Base-by-base conservation (phyloP, 2,888 invertebrate genomes). In the Apoda limacodes region DNA sequence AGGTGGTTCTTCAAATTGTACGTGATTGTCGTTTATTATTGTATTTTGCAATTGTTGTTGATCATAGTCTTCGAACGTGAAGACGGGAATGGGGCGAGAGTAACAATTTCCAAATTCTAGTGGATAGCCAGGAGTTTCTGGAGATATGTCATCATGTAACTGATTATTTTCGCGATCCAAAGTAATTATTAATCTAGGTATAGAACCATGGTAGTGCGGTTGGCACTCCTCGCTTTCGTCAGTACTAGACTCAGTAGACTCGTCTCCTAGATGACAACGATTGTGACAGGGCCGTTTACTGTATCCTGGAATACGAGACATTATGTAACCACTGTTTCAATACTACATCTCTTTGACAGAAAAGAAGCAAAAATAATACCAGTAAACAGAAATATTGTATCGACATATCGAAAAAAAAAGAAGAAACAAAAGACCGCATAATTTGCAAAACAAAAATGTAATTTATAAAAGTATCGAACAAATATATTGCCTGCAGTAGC, bases 401-500 rank as follows among this genome's bases (percentile, higher is more conserved):
- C 19, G 37, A 35, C n/a, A 30, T 32, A 32, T 20, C 22, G 29
- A 32, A 15, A 14, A 28, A n/a, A 15, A 30, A 26, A 23, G 20
- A 35, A 32, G 19, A 26, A 36, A 29, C 31, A 42, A 35, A 22
- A 29, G 21, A 29, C 27, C 23, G 22, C 30, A 20, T 35, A 35
- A 32, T 25, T 14, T 12, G 37, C 37, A 40, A 37, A 39, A 30
- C 4, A 40, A 31, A 19, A 5, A 24, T 21, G 13, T 3, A 12
- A 30, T 28, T 29, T 29, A 32, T 10, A 27, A 25, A 28, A 24
- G 23, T 37, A 29, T 36, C 42, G 32, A 22, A 34, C n/a, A n/a
- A n/a, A 30, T 45, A n/a, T 39, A 34, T 59, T 71, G 74, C 78
- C 76, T 74, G 78, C 75, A 37, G 78, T 76, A 49, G 69, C 78